Evolutionary conservation across 2,113 vertebrate genomes (phyloP).

Genomic region (Porphyrio hochstetteri): DNA sequence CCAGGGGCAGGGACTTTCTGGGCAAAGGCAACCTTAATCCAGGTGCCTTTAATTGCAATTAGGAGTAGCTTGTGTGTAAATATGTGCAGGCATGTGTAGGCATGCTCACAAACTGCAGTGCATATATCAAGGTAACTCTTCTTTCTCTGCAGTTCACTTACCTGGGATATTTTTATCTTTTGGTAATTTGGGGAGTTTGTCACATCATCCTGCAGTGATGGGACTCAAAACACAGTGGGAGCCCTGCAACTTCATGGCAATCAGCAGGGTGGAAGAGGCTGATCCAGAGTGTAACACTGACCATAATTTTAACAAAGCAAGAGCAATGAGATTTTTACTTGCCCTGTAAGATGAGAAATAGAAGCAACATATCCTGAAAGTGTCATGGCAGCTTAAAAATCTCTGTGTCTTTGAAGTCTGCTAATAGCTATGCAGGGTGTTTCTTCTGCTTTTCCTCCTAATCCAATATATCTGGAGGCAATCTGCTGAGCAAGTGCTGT

Average conservation of each 20-base stretch:
- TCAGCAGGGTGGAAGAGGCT: not conserved
- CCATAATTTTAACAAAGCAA: not conserved
- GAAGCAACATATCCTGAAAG: not conserved
- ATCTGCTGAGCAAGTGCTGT: not conserved
- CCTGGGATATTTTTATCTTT: not conserved
- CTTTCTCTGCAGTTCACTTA: accelerated
- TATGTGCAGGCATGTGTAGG: too few relatives aligned
- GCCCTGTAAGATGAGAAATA: not conserved
- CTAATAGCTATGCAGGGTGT: not conserved
- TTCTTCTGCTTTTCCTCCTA: not conserved
- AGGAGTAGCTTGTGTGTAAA: accelerated
- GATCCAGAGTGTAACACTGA: not conserved
- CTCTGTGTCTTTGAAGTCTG: not conserved
- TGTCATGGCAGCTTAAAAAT: not conserved
- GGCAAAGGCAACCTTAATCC: not conserved
- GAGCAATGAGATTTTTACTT: not conserved
- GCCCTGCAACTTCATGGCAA: not conserved
- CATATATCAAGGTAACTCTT: not conserved
- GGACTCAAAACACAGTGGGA: not conserved
- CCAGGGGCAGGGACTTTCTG: not conserved
- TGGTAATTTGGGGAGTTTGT: not conserved
- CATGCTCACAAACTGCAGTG: not conserved
- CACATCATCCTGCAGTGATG: not conserved
- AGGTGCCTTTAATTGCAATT: not conserved
- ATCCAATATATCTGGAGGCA: not conserved